A percentile compares a stretch with the other conserved stretches of the same genome.
Conservation (phyloP, 1,140 invertebrate species). For the Euura lappo region DNA sequence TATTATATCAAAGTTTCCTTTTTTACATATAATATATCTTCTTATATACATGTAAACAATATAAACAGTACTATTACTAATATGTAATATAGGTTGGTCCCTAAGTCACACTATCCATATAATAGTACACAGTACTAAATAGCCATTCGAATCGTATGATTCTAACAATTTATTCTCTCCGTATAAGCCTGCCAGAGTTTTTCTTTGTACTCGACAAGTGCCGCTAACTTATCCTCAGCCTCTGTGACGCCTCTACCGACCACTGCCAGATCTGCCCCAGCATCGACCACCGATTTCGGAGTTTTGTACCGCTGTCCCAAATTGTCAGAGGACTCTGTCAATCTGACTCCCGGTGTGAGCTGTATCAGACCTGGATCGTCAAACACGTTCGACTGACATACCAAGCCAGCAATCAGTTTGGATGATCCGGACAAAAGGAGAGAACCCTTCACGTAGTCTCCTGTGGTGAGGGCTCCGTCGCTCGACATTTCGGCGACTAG, state of each 20-base stretch:
- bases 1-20: too few relatives aligned
- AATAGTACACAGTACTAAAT: too few relatives aligned
- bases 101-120: too few relatives aligned
- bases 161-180: slow-evolving; percentile 54
- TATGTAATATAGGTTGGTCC: too few relatives aligned
- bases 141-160: too few relatives aligned
- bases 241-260: slow-evolving; percentile 90
- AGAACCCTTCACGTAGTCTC: slow-evolving; percentile 74
- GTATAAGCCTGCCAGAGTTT: slow-evolving; percentile 80
- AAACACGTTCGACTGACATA: slow-evolving; percentile 78
- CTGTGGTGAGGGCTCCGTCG: slow-evolving; percentile 76
- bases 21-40: too few relatives aligned
- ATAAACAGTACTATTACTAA: too few relatives aligned
- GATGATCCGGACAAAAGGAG: slow-evolving; percentile 72
- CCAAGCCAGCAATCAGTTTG: slow-evolving; percentile 83
- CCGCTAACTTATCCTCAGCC: slow-evolving; percentile 67
- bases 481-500: slow-evolving; percentile 89
- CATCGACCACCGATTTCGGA: slow-evolving; percentile 80
- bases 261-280: slow-evolving; percentile 90
- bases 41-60: too few relatives aligned
- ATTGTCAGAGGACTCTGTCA: slow-evolving; percentile 66
- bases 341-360: slow-evolving; percentile 86
- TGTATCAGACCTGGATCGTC: slow-evolving; percentile 78
- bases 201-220: slow-evolving; percentile 75
- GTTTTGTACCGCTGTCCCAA: slow-evolving; percentile 76